These are phyloP conservation scores for Horisme vitalbata DNA, from an alignment of 2,888 invertebrate genomes.

Conservation along the genomic window DNA sequence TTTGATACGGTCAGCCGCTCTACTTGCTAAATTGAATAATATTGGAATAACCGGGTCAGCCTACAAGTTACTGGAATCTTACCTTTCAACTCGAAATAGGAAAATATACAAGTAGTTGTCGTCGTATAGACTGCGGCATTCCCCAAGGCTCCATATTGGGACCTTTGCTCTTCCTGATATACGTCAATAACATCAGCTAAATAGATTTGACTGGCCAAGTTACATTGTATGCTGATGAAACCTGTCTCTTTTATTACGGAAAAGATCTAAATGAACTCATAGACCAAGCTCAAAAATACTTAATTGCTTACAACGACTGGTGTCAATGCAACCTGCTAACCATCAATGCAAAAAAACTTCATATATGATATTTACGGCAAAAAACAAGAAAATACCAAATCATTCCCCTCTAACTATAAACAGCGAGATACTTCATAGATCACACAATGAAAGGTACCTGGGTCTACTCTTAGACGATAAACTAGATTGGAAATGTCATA, in stretches of 20 bases:
- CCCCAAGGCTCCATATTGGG: too few relatives aligned
- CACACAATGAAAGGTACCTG: too few relatives aligned
- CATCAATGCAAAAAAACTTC: background rate
- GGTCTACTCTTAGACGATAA: too few relatives aligned
- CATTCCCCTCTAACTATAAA: background rate
- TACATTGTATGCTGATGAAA: background rate
- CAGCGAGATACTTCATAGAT: background rate
- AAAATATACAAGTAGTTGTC: background rate
- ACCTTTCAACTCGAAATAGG: background rate
- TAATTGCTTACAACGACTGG: background rate
- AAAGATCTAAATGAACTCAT: background rate
- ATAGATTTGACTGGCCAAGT: background rate
- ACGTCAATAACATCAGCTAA: too few relatives aligned
- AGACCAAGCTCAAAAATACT: background rate
- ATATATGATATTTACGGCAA: too few relatives aligned
- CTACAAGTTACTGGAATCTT: background rate
- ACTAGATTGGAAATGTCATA: too few relatives aligned
- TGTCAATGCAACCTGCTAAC: background rate
- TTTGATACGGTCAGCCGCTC: too few relatives aligned
- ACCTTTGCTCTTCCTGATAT: too few relatives aligned
- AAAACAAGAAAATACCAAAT: too few relatives aligned
- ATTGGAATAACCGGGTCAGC: background rate
- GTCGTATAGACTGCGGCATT: background rate
- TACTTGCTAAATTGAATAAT: background rate
- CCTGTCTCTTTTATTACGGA: background rate